phyloP scores from a whole-genome alignment of 2,113 vertebrate genomes.

The Sphaerodactylus townsendi region DNA sequence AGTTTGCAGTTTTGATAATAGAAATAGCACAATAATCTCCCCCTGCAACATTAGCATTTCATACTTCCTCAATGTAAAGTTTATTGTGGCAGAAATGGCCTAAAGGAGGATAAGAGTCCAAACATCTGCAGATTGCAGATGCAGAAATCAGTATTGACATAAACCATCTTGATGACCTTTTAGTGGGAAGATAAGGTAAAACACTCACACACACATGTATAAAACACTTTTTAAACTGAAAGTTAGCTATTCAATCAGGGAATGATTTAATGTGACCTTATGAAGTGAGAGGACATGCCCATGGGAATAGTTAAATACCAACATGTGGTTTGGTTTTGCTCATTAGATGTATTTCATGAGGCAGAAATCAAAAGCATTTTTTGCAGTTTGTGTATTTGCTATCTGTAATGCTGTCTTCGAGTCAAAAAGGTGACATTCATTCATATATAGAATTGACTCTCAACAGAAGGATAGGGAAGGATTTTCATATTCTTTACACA shows the following conservation, averaged over 20 bases:
- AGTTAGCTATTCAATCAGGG: background rate
- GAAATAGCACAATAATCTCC: background rate
- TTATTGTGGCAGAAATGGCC: background rate
- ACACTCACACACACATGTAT: background rate
- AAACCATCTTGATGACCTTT: background rate
- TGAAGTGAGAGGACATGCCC: no score
- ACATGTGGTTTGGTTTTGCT: no score
- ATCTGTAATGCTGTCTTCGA: no score
- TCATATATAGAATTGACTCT: no score
- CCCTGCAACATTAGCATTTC: background rate
- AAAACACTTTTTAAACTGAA: no score
- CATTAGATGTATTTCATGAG: no score
- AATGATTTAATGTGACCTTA: no score
- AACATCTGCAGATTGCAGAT: background rate
- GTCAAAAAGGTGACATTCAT: no score
- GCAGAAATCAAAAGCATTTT: no score
- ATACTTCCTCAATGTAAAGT: background rate
- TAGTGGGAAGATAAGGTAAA: background rate
- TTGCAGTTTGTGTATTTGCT: no score
- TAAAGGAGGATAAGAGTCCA: background rate
- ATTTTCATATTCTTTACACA: background rate
- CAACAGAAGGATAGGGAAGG: no score
- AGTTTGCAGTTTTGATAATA: background rate
- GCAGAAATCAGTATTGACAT: background rate
- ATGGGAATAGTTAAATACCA: no score